These are phyloP conservation scores for Drosophila kohkoa DNA, from an alignment of 1,140 invertebrate species.

Conservation along the genomic window DNA sequence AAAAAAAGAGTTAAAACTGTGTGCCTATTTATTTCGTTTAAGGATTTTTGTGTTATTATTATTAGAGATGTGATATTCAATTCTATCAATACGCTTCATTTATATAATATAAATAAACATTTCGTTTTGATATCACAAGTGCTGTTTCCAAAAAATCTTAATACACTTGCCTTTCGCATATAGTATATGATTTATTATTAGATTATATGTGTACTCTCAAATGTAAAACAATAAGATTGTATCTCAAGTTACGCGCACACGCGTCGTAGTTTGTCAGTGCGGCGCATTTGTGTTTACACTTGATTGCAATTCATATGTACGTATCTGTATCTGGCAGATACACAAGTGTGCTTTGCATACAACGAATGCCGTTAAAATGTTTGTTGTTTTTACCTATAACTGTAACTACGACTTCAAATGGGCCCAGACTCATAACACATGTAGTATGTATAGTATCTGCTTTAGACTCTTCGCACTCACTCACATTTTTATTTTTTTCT, in stretches of 20 bases:
- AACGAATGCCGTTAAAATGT: slow-evolving; percentile 59
- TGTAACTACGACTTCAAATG: slow-evolving; percentile 45
- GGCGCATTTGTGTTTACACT: slow-evolving; percentile 71
- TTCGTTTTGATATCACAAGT: slow-evolving; percentile 4
- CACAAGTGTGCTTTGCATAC: slow-evolving; percentile 67
- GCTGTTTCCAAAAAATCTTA: no score
- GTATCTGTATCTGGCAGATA: slow-evolving; percentile 61
- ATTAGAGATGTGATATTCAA: no score
- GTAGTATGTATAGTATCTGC: slow-evolving; percentile 3
- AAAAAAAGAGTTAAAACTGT: no score
- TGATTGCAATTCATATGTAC: slow-evolving; percentile 70
- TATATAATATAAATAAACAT: background rate
- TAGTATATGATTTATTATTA: background rate
- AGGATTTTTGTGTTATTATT: no score
- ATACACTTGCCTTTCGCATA: background rate
- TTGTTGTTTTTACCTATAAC: slow-evolving; percentile 21
- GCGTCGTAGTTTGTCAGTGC: slow-evolving; percentile 63
- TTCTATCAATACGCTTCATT: no score
- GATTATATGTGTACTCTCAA: background rate
- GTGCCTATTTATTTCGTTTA: no score
- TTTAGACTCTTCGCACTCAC: slow-evolving; percentile 10
- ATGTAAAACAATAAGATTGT: slow-evolving; percentile 45
- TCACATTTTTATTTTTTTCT: slow-evolving; percentile 12
- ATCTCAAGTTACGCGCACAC: slow-evolving; percentile 67
- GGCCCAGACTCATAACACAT: slow-evolving; percentile 12